phyloP scores from a whole-genome alignment of 2,113 vertebrate genomes.

The Psilopogon haemacephalus region DNA sequence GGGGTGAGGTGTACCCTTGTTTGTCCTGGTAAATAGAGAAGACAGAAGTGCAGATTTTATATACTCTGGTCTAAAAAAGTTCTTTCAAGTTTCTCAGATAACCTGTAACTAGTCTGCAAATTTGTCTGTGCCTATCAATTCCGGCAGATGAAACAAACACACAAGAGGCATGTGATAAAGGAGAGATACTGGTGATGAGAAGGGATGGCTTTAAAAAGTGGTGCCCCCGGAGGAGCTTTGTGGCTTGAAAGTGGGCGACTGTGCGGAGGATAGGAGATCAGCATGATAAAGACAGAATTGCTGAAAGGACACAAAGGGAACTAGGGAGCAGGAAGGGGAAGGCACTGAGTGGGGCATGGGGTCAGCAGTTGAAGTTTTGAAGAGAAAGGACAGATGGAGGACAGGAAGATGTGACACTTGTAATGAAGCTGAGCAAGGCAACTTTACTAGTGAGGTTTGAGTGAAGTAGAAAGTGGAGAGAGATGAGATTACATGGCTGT shows the following conservation, averaged over 20 bases:
- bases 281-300: constrained; percentile 43
- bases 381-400: background rate
- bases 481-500: background rate
- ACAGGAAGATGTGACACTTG: background rate
- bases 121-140: background rate
- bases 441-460: background rate
- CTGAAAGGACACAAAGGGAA: constrained; percentile 44
- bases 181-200: background rate
- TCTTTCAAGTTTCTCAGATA: background rate
- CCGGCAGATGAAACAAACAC: background rate
- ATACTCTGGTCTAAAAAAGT: background rate
- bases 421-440: background rate
- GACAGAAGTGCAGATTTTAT: background rate
- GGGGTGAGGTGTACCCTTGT: background rate
- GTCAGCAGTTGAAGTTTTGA: constrained; percentile 14
- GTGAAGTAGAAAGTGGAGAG: background rate
- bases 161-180: background rate
- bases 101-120: background rate
- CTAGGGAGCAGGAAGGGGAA: constrained; percentile 6
- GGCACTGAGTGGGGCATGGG: background rate
- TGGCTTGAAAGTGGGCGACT: background rate
- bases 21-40: background rate
- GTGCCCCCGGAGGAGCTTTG: background rate
- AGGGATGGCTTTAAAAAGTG: background rate
- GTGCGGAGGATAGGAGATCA: background rate